phyloP scores from a whole-genome alignment of 2,797 vertebrate genomes.

The Ceyx erithaca region DNA sequence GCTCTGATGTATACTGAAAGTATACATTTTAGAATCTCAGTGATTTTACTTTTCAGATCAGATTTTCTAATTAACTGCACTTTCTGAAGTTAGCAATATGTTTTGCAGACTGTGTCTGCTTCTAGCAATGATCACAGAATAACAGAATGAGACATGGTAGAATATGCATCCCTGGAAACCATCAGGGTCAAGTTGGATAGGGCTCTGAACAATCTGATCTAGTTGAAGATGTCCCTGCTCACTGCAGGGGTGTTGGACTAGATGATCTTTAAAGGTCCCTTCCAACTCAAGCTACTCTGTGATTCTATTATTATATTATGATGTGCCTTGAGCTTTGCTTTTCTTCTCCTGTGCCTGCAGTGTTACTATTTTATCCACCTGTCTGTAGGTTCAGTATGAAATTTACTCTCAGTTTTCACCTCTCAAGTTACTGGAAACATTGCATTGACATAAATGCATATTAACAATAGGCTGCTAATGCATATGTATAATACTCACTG shows the following conservation, averaged over 20 bases:
- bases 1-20: neutral
- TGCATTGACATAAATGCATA: neutral
- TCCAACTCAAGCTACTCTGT: neutral
- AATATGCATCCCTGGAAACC: neutral
- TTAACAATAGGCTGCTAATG: neutral
- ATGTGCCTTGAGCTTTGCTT: neutral
- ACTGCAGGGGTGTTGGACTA: neutral
- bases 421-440: neutral
- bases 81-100: too few relatives aligned
- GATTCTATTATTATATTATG: neutral
- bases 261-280: neutral
- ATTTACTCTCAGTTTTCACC: neutral
- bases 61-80: too few relatives aligned
- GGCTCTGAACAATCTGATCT: neutral
- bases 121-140: too few relatives aligned
- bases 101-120: too few relatives aligned
- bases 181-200: neutral
- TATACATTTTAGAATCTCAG: neutral
- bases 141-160: neutral
- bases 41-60: too few relatives aligned
- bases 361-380: neutral
- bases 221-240: neutral
- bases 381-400: neutral
- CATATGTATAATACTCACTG: conserved; percentile 5
- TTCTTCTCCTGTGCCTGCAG: neutral